Evolutionary conservation across 2,888 invertebrate genomes (phyloP).

Genomic region (Rotaria socialis): DNA sequence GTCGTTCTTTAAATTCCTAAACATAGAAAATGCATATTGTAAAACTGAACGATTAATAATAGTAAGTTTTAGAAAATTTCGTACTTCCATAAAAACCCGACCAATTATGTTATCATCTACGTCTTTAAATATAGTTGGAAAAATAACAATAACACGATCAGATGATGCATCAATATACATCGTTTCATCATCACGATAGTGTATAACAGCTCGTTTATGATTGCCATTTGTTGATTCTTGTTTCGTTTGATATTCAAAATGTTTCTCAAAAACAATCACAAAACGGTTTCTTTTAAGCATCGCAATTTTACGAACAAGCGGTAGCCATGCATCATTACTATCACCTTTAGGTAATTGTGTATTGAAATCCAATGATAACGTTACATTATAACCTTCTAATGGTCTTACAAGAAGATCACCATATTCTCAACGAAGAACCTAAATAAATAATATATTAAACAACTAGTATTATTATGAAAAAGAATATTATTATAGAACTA

Average conservation of each 20-base stretch:
- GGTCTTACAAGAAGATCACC: constrained; percentile 75
- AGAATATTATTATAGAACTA: constrained; percentile 48
- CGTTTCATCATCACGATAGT: constrained; percentile 96
- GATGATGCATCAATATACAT: constrained; percentile 97
- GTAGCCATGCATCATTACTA: constrained; percentile 57
- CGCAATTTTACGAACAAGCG: constrained; percentile 82
- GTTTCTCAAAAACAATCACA: constrained; percentile 97
- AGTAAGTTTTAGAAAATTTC: not conserved
- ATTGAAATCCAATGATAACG: constrained; percentile 81
- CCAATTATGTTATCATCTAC: constrained; percentile 97
- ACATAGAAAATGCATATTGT: too few relatives aligned
- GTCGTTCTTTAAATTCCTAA: constrained; percentile 43
- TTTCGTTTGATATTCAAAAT: constrained; percentile 81
- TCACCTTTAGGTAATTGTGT: constrained; percentile 79
- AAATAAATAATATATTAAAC: constrained; percentile 47
- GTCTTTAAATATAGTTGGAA: constrained; percentile 95
- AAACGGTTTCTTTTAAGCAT: constrained; percentile 95
- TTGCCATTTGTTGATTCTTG: constrained; percentile 78
- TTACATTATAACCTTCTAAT: constrained; percentile 71
- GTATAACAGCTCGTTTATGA: constrained; percentile 89
- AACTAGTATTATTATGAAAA: constrained; percentile 17
- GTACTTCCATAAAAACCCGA: constrained; percentile 90
- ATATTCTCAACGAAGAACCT: constrained; percentile 83
- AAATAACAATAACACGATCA: constrained; percentile 96
- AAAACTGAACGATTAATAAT: not conserved